Conservation (phyloP, 2,888 invertebrate genomes). For the Trichopria drosophilae region DNA sequence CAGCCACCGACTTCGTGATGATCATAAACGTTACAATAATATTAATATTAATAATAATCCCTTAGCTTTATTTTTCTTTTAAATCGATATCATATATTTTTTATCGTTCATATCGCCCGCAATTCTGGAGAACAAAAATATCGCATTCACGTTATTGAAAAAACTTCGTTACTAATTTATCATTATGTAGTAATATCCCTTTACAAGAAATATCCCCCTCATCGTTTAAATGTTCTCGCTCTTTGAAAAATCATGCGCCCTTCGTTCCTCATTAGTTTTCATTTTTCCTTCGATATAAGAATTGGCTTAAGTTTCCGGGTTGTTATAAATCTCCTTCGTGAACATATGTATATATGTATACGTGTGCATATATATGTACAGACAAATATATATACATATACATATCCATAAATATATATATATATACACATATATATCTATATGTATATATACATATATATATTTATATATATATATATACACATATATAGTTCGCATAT, state of each 20-base stretch:
- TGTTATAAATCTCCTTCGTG: constrained; percentile 44
- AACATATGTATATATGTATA: no score
- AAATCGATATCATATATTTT: constrained; percentile 46
- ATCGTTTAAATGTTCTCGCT: constrained; percentile 41
- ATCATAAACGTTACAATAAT: constrained; percentile 48
- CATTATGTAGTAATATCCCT: constrained; percentile 44
- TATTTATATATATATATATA: constrained; percentile 31
- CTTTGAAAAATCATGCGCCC: constrained; percentile 45
- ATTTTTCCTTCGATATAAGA: constrained; percentile 45
- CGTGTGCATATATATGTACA: constrained; percentile 35
- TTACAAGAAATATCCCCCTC: constrained; percentile 45
- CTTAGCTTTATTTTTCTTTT: constrained; percentile 44
- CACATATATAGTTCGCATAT: constrained; percentile 38
- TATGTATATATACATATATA: no score
- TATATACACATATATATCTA: no score
- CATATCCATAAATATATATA: constrained; percentile 32
- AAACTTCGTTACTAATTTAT: constrained; percentile 47
- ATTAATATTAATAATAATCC: constrained; percentile 51
- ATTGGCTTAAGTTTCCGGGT: constrained; percentile 45
- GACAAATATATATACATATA: constrained; percentile 27
- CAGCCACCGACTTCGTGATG: constrained; percentile 52
- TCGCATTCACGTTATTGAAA: constrained; percentile 51
- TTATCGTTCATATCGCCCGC: constrained; percentile 47
- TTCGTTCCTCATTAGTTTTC: constrained; percentile 39
- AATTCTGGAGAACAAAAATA: constrained; percentile 55